Evolutionary conservation across 2,888 invertebrate species (phyloP).

Genomic region (Athalia cordata): DNA sequence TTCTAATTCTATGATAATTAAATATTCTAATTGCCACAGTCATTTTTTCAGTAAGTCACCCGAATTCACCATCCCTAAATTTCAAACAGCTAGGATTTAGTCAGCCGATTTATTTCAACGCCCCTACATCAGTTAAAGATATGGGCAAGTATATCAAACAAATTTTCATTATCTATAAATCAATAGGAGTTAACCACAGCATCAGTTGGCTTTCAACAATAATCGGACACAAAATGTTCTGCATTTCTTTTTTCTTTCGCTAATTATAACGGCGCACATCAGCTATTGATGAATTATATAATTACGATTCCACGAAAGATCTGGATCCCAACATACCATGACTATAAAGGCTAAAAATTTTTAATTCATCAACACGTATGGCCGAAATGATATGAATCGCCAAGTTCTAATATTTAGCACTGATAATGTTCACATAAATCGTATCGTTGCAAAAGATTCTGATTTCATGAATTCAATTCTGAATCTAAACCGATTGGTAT

Average conservation of each 20-base stretch:
- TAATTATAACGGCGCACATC: conserved; percentile 5
- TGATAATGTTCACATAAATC: background rate
- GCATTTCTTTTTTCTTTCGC: background rate
- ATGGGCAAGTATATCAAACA: too few relatives aligned
- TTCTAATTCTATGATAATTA: background rate
- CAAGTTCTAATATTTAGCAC: conserved; percentile 4
- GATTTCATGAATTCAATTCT: background rate
- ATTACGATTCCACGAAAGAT: background rate
- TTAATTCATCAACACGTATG: conserved; percentile 6
- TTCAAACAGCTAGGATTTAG: background rate
- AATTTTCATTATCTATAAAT: background rate
- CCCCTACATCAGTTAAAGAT: too few relatives aligned
- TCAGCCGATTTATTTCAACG: background rate
- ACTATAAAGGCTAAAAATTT: background rate
- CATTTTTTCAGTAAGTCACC: conserved; percentile 15
- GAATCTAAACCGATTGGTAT: background rate
- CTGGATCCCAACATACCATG: conserved; percentile 8
- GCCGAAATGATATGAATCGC: conserved; percentile 1
- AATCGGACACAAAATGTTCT: conserved; percentile 1
- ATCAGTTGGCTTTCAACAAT: conserved; percentile 18
- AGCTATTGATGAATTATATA: background rate
- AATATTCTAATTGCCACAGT: conserved; percentile 20
- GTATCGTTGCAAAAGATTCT: background rate
- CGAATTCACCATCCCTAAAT: background rate
- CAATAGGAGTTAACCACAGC: conserved; percentile 1